Percentiles rank a stretch among this genome's conserved stretches.
phyloP scores from a whole-genome alignment of 1,140 invertebrate species.

The Drepana arcuata region DNA sequence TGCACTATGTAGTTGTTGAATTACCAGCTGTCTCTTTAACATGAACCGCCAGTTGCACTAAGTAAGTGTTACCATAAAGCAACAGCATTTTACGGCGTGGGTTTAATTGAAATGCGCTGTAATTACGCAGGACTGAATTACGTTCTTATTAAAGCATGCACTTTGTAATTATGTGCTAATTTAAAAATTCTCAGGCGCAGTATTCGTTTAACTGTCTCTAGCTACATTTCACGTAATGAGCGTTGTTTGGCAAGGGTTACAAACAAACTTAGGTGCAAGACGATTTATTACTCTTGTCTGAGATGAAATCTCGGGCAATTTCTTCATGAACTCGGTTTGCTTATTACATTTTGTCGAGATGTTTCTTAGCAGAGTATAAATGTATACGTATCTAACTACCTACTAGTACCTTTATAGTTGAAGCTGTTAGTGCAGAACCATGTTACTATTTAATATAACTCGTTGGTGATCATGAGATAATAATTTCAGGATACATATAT shows the following conservation, averaged over 20 bases:
- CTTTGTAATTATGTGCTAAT: constrained; percentile 12
- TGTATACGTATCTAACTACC: no score
- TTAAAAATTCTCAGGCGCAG: not conserved
- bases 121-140: constrained; percentile 16
- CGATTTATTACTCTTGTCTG: not conserved
- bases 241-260: not conserved
- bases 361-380: no score
- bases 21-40: no score
- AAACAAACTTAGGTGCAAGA: no score
- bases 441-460: no score
- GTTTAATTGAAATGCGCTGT: constrained; percentile 19
- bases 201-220: not conserved
- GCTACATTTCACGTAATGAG: not conserved
- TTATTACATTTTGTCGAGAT: not conserved
- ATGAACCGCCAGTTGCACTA: no score
- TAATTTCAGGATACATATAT: no score
- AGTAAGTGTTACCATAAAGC: no score
- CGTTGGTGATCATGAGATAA: no score
- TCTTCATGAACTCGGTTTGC: not conserved
- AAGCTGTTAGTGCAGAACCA: no score
- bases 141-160: constrained; percentile 13
- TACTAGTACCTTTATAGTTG: no score
- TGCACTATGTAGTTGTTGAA: no score
- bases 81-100: constrained; percentile 13
- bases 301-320: not conserved